Evolutionary conservation across 2,113 vertebrate genomes (phyloP).

Genomic region (Butorides virescens): DNA sequence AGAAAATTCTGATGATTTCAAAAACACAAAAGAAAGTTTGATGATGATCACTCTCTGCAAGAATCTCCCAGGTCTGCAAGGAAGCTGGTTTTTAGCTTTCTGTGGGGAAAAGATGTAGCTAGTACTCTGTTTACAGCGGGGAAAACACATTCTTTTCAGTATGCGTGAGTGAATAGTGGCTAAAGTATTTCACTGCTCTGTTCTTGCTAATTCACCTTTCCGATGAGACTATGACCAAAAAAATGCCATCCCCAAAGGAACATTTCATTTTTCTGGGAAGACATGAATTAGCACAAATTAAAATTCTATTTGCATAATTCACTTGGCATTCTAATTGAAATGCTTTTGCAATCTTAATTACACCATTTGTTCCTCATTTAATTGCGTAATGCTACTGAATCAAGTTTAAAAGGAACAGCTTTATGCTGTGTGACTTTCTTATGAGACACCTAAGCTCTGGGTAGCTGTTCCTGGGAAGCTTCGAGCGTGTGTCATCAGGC

Average conservation of each 20-base stretch:
- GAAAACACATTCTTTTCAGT: not conserved
- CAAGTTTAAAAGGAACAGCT: not conserved
- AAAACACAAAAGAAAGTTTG: not conserved
- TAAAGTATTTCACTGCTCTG: not conserved
- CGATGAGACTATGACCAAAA: not conserved
- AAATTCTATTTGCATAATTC: not conserved
- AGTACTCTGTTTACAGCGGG: not conserved
- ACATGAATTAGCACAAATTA: constrained; percentile 4
- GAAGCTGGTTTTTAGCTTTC: not conserved
- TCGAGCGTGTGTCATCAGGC: not conserved
- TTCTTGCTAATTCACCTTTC: not conserved
- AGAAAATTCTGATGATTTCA: not conserved
- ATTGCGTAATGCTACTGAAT: not conserved
- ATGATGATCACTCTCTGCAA: not conserved
- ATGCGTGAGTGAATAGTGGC: not conserved
- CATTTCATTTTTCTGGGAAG: not conserved
- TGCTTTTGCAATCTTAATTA: constrained; percentile 39
- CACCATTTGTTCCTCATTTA: not conserved
- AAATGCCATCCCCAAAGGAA: not conserved
- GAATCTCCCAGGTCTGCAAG: not conserved
- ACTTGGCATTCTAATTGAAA: not conserved
- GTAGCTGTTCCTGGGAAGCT: not conserved
- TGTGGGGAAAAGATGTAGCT: not conserved
- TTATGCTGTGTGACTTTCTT: not conserved
- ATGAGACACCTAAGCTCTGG: not conserved